These are phyloP conservation scores for Bombus turneri DNA, from an alignment of 1,140 invertebrate species.

Conservation along the genomic window DNA sequence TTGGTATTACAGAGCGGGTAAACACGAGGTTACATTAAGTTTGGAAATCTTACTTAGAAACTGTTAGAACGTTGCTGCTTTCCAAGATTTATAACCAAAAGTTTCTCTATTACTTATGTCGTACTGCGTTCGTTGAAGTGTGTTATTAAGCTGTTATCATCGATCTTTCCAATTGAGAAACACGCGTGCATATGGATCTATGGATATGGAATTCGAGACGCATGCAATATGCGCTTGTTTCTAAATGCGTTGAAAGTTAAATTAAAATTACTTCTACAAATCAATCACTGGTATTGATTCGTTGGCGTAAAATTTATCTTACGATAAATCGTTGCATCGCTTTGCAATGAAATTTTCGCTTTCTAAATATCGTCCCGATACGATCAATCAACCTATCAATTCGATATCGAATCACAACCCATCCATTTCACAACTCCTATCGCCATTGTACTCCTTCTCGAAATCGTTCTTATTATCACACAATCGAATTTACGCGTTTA, in stretches of 20 bases:
- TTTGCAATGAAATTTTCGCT: neutral
- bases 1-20: neutral
- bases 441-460: no score
- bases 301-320: neutral
- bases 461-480: no score
- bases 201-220: neutral
- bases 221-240: neutral
- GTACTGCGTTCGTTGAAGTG: neutral
- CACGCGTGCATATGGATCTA: neutral
- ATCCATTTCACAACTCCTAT: no score
- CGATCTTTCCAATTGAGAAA: neutral
- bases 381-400: neutral
- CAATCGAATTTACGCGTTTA: no score
- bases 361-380: neutral
- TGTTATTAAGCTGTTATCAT: neutral
- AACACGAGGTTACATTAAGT: neutral
- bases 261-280: neutral
- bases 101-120: neutral
- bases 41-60: neutral
- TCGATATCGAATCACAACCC: no score
- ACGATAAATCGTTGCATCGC: neutral
- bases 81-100: neutral
- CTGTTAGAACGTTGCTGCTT: neutral
- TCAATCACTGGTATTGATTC: neutral
- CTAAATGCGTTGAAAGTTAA: neutral